Percentiles rank a stretch among this genome's conserved stretches.
phyloP scores from a whole-genome alignment of 2,888 invertebrate species.

The Biston betularia region DNA sequence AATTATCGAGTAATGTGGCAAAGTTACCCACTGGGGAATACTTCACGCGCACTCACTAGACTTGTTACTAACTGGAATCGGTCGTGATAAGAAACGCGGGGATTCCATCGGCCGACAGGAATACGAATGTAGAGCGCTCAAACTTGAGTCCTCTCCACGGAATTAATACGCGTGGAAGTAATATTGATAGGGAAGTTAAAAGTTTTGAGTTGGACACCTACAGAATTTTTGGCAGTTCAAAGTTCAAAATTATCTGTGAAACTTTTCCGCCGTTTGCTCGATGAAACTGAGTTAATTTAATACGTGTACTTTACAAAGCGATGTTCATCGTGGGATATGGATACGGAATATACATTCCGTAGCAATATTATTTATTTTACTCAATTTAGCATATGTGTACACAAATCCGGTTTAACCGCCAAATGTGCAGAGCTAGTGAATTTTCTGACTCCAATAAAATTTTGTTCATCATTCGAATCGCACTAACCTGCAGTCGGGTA shows the following conservation, averaged over 20 bases:
- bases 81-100: slow-evolving; percentile 55
- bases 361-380: neutral
- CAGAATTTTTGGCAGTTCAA: slow-evolving; percentile 21
- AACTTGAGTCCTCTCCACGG: slow-evolving; percentile 41
- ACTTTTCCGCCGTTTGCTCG: slow-evolving; percentile 16
- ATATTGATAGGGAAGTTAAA: slow-evolving; percentile 43
- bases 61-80: slow-evolving; percentile 57
- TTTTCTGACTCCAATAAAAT: slow-evolving; percentile 38
- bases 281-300: slow-evolving; percentile 19
- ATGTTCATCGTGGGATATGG: neutral
- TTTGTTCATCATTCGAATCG: slow-evolving; percentile 10
- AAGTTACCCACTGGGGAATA: slow-evolving; percentile 66
- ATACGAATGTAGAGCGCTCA: slow-evolving; percentile 50
- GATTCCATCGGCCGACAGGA: slow-evolving; percentile 43
- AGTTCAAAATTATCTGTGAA: slow-evolving; percentile 28
- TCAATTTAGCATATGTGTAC: neutral
- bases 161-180: slow-evolving; percentile 47
- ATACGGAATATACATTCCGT: neutral
- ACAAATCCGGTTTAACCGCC: slow-evolving; percentile 30
- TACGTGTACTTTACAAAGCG: slow-evolving; percentile 8
- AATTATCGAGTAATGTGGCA: slow-evolving; percentile 78
- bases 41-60: slow-evolving; percentile 62
- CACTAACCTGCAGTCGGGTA: neutral
- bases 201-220: slow-evolving; percentile 36
- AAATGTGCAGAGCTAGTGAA: slow-evolving; percentile 24